phyloP scores from a whole-genome alignment of 2,797 vertebrate species.

The Gymnothorax reevesii region DNA sequence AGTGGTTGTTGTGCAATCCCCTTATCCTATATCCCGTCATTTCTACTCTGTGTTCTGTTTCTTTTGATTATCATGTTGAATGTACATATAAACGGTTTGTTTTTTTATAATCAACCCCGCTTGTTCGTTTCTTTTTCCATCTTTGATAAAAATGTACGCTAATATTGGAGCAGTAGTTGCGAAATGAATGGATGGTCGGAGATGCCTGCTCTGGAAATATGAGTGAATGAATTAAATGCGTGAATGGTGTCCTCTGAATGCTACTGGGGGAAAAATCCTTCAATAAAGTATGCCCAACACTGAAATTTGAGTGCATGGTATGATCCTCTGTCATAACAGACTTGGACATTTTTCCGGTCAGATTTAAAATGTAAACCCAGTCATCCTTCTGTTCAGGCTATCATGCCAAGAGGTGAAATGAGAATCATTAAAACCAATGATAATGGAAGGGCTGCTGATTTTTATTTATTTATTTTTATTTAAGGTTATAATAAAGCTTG shows the following conservation, averaged over 20 bases:
- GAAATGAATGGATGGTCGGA: not conserved
- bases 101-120: constrained; percentile 22
- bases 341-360: not conserved
- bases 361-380: not conserved
- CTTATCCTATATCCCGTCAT: not conserved
- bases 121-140: constrained; percentile 4
- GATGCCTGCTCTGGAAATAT: not conserved
- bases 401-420: not conserved
- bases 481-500: not conserved
- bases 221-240: not conserved
- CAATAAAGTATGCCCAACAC: not conserved
- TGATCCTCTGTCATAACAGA: not conserved
- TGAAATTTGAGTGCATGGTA: not conserved
- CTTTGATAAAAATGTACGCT: not conserved
- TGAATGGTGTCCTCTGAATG: not conserved
- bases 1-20: constrained; percentile 21
- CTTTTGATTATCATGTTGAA: constrained; percentile 27
- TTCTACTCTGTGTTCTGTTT: constrained; percentile 5
- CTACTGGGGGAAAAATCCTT: not conserved
- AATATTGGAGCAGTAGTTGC: constrained; percentile 1
- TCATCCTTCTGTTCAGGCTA: not conserved
- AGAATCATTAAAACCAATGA: not conserved
- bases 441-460: not conserved
- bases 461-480: not conserved
- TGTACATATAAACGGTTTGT: constrained; percentile 34